Evolutionary conservation across 2,888 invertebrate species (phyloP).

Genomic region (Agriopis aurantiaria): DNA sequence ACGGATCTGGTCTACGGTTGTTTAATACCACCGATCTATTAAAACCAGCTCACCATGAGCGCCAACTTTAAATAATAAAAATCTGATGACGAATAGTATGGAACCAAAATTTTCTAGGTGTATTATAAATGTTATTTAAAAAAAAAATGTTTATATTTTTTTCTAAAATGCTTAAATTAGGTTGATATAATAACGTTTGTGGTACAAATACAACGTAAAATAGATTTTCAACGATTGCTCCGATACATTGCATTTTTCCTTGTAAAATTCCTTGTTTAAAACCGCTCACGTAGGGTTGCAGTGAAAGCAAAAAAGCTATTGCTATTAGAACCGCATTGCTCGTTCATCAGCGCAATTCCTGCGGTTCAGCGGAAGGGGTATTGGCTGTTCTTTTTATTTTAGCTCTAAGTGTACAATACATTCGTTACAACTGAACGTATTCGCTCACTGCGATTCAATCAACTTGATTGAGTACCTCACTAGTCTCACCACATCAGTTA

Average conservation of each 20-base stretch:
- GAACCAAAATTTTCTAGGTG: no score
- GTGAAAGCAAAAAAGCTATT: slow-evolving; percentile 66
- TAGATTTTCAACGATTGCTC: slow-evolving; percentile 10
- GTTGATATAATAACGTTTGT: background rate
- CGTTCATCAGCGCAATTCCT: slow-evolving; percentile 79
- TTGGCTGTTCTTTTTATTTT: slow-evolving; percentile 73
- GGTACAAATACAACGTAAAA: background rate
- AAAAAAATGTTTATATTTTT: no score
- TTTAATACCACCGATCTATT: no score
- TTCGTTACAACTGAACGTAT: slow-evolving; percentile 74
- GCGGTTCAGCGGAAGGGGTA: slow-evolving; percentile 69
- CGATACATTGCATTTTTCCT: slow-evolving; percentile 46
- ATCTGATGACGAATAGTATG: no score
- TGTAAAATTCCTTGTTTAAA: slow-evolving; percentile 59
- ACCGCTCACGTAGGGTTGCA: slow-evolving; percentile 59
- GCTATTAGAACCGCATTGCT: slow-evolving; percentile 77
- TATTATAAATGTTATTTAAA: no score
- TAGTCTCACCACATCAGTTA: slow-evolving; percentile 53
- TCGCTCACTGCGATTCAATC: slow-evolving; percentile 60
- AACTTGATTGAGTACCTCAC: slow-evolving; percentile 72
- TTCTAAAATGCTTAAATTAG: no score
- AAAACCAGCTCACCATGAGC: no score
- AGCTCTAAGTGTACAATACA: slow-evolving; percentile 77
- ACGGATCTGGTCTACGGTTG: no score
- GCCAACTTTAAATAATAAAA: no score